phyloP scores from a whole-genome alignment of 2,888 invertebrate species.

The Cheilosia variabilis region DNA sequence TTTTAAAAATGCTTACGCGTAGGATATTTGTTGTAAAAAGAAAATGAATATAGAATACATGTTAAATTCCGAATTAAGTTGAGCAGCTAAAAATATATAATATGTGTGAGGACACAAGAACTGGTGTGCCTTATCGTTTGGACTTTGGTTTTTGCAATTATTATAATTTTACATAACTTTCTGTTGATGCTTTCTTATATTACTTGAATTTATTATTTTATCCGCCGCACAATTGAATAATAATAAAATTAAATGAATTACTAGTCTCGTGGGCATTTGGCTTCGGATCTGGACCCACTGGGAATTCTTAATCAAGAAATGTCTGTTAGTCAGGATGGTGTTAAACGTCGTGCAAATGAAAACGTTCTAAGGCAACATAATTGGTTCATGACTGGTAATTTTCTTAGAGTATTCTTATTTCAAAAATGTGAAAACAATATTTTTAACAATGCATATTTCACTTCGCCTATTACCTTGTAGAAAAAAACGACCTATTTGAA shows the following conservation, averaged over 20 bases:
- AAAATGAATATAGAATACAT: neutral
- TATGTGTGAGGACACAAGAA: neutral
- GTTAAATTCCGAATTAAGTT: neutral
- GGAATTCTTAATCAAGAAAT: conserved; percentile 85
- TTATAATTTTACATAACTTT: conserved; percentile 21
- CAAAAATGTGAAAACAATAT: conserved; percentile 50
- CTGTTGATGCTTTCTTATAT: conserved; percentile 38
- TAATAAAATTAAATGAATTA: conserved; percentile 69
- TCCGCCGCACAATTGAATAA: conserved; percentile 38
- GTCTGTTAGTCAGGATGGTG: conserved; percentile 83
- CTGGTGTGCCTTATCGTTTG: conserved; percentile 9
- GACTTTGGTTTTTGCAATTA: conserved; percentile 24
- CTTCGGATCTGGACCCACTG: conserved; percentile 93
- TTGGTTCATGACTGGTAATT: conserved; percentile 83
- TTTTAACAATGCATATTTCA: conserved; percentile 41
- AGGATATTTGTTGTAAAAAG: neutral
- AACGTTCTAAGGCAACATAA: conserved; percentile 83
- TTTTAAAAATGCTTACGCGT: neutral
- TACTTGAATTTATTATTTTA: conserved; percentile 45
- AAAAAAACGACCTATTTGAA: conserved; percentile 52
- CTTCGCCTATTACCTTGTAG: conserved; percentile 34
- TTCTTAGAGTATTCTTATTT: conserved; percentile 40
- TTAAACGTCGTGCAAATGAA: conserved; percentile 84
- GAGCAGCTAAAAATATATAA: neutral
- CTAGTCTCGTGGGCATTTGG: conserved; percentile 92